Conservation (phyloP, 2,113 vertebrate genomes). For the Clupea harengus region DNA sequence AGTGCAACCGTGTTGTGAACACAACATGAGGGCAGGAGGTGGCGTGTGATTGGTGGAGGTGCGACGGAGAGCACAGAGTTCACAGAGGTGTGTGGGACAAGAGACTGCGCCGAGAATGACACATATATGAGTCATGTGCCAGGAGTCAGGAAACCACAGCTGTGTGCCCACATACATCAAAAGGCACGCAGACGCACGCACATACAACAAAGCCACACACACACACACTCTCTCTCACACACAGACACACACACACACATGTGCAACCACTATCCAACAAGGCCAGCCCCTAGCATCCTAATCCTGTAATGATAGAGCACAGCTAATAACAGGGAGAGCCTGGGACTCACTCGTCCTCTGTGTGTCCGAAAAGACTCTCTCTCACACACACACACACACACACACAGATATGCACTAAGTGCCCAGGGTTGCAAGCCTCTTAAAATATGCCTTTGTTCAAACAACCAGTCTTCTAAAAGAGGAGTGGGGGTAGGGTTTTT, state of each 20-base stretch:
- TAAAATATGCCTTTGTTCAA: conserved; percentile 70
- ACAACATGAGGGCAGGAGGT: not conserved
- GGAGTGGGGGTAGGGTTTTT: conserved; percentile 22
- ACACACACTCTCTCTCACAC: not conserved
- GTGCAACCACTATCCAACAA: conserved; percentile 39
- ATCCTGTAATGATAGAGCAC: conserved; percentile 73
- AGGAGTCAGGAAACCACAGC: not conserved
- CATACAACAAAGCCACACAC: not conserved
- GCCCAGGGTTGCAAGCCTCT: conserved; percentile 56
- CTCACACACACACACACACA: conserved; percentile 29
- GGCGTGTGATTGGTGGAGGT: not conserved
- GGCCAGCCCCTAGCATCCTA: conserved; percentile 59
- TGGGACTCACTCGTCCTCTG: conserved; percentile 59
- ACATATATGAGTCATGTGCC: conserved; percentile 12
- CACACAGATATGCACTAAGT: conserved; percentile 24
- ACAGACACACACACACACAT: conserved; percentile 1
- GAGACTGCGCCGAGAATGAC: not conserved
- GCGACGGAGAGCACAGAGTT: not conserved
- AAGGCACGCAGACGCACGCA: conserved; percentile 3
- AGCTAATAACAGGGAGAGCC: conserved; percentile 72
- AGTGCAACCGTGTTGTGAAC: no score
- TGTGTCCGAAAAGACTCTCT: conserved; percentile 42
- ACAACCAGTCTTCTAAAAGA: conserved; percentile 60
- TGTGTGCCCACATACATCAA: not conserved
- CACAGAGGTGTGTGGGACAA: no score